Evolutionary conservation across 2,797 vertebrate species (phyloP).

Genomic region (Sebastes wilsoni): DNA sequence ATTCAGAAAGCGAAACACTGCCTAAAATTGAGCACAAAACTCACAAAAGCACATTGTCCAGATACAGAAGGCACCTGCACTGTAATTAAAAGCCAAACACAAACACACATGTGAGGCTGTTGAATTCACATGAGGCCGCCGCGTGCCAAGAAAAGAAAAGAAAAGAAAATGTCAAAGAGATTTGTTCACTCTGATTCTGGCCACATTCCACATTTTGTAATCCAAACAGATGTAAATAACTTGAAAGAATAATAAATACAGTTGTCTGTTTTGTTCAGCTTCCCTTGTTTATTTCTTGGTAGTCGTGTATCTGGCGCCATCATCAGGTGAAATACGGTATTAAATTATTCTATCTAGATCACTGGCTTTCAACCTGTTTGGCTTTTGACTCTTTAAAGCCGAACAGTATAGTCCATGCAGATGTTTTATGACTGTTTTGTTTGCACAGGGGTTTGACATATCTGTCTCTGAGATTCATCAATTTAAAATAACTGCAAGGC

Average conservation of each 20-base stretch:
- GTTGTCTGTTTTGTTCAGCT: constrained; percentile 63
- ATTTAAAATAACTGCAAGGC: not conserved
- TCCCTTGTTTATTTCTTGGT: constrained; percentile 8
- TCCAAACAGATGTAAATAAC: constrained; percentile 72
- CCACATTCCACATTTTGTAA: constrained; percentile 78
- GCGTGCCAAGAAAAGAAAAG: constrained; percentile 43
- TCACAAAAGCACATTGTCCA: constrained; percentile 64
- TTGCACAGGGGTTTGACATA: not conserved
- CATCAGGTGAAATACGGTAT: constrained; percentile 46
- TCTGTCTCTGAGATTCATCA: not conserved
- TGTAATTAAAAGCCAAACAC: constrained; percentile 41
- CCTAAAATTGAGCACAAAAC: constrained; percentile 73
- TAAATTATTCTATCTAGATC: not conserved
- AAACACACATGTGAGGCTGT: constrained; percentile 10
- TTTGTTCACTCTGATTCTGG: constrained; percentile 43
- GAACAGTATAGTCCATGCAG: not conserved
- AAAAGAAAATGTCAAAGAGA: not conserved
- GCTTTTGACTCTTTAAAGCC: not conserved
- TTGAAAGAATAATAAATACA: constrained; percentile 70
- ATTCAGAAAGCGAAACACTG: constrained; percentile 71
- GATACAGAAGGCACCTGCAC: constrained; percentile 48
- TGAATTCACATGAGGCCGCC: constrained; percentile 1
- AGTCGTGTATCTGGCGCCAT: constrained; percentile 55
- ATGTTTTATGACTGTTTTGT: not conserved
- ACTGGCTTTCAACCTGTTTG: not conserved